Percentiles rank a stretch among this genome's conserved stretches.
These are phyloP conservation scores for Pelusios castaneus DNA, from an alignment of 2,113 vertebrate species.

Conservation along the genomic window DNA sequence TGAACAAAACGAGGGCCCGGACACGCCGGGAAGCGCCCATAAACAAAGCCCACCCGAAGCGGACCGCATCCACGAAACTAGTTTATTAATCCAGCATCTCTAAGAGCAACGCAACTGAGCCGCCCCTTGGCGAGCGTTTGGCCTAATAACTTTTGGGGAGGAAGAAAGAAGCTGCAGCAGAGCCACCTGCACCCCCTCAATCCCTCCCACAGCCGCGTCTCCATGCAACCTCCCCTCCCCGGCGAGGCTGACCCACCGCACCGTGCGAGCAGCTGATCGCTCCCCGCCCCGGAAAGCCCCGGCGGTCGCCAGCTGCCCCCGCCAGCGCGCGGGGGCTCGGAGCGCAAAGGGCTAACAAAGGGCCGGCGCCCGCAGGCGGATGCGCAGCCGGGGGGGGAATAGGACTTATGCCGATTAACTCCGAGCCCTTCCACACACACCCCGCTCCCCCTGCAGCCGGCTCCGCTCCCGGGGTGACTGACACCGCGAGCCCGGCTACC, in stretches of 20 bases:
- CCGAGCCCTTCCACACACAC: neutral
- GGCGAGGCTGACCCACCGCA: neutral
- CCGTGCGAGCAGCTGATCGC: neutral
- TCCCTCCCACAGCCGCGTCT: neutral
- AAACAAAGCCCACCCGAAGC: neutral
- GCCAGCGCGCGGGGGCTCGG: too few relatives aligned
- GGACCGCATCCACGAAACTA: neutral
- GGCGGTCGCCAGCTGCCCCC: too few relatives aligned
- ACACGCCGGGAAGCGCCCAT: neutral
- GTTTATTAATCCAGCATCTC: neutral
- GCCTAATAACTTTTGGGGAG: neutral
- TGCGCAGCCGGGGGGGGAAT: neutral
- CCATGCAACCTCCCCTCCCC: neutral
- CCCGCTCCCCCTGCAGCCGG: neutral
- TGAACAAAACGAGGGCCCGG: neutral
- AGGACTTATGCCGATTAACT: too few relatives aligned
- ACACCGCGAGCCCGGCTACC: neutral
- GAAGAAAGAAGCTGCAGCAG: neutral
- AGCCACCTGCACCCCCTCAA: conserved; percentile 34
- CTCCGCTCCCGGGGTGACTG: neutral
- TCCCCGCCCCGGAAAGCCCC: too few relatives aligned
- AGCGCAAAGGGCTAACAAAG: conserved; percentile 18
- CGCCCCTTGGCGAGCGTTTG: neutral
- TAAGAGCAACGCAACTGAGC: neutral
- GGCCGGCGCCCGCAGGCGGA: neutral